Evolutionary conservation across 2,113 vertebrate genomes (phyloP).

Genomic region (Panurus biarmicus): DNA sequence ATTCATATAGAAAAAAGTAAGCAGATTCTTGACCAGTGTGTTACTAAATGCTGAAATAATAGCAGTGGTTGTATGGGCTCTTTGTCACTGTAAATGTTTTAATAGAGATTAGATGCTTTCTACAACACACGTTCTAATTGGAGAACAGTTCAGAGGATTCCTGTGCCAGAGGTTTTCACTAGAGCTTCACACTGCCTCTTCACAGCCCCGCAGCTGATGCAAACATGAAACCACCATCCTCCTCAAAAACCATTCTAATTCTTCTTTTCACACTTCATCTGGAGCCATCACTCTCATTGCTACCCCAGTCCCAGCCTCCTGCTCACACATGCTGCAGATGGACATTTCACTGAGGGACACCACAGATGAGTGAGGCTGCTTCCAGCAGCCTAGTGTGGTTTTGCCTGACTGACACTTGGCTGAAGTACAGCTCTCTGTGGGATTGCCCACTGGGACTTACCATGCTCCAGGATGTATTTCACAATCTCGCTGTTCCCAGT

Average conservation of each 20-base stretch:
- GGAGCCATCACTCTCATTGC: background rate
- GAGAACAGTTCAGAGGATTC: background rate
- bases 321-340: background rate
- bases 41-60: background rate
- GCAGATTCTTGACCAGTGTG: background rate
- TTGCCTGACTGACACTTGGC: background rate
- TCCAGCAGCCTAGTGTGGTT: accelerated
- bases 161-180: background rate
- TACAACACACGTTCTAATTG: background rate
- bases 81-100: background rate
- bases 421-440: background rate
- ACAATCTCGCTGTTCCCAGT: slow-evolving; percentile 81
- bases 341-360: background rate
- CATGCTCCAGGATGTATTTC: slow-evolving; percentile 86
- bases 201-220: background rate
- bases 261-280: background rate
- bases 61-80: background rate
- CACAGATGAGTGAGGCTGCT: background rate
- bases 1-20: background rate
- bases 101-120: background rate
- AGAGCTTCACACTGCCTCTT: background rate
- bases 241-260: background rate
- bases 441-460: slow-evolving; percentile 66
- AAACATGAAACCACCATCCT: background rate
- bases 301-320: background rate